Evolutionary conservation across 1,140 invertebrate genomes (phyloP), one percentile per base, ranked within the genome.

Genomic region (Papilio helenus): DNA sequence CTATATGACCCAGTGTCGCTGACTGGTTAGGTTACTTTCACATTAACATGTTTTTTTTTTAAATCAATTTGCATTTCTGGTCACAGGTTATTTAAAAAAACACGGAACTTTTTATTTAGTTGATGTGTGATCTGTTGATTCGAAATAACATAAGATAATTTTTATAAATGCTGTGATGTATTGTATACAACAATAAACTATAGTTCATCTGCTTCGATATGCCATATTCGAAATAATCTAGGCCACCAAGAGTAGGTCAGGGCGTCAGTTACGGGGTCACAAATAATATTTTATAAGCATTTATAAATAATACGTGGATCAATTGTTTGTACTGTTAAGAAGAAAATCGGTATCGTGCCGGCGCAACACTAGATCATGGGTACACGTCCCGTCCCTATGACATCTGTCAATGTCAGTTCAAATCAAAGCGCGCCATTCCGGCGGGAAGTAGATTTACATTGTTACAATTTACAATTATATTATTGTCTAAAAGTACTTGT

Each of bases 1-100:
- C 26, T 29, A 20, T 16, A 16, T 68, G 61, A 68, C 61, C 61
- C 5, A 68, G 61, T 68, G 20, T 16, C 14, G 14, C 61, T 29
- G 14, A 68, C 61, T 29, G 61, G 61, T 68, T 68, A 29, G 23
- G 26, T 68, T 29, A 68, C 61, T 68, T 68, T 68, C 61, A 68
- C 61, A 29, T 68, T 16, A 18, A 34, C 26, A 18, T 3, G 12
- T 68, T 5, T 68, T 68, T 29, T 16, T 20, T 55, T 55, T n/a
- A 55, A 51, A 55, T 2, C 7, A 20, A 55, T 55, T 18, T 55
- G n/a, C n/a, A 55, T 55, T 55, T 55, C 1, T 20, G 51, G 10
- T 55, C 18, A 20, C 7, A 55, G 51, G n/a, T 20, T 20, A 8
- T n/a, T 18, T 10, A 46, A 46, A 46, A 55, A n/a, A 55, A 20